A percentile compares a stretch with the other conserved stretches of the same genome.
Conservation (phyloP, 2,797 vertebrate genomes). For the Leptodactylus fallax region DNA sequence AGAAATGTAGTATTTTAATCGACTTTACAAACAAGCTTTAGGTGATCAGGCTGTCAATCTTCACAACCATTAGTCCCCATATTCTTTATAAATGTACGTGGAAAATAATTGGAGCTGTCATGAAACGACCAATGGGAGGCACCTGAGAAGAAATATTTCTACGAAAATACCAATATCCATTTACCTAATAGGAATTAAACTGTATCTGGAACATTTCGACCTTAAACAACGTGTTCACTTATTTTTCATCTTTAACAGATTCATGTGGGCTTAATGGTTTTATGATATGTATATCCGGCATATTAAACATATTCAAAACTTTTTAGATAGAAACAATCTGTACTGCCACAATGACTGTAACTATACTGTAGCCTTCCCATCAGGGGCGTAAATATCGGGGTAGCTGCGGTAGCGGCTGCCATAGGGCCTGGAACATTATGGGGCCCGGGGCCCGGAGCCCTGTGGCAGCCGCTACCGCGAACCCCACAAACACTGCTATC, state of each 20-base stretch:
- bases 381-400: too few relatives aligned
- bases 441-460: too few relatives aligned
- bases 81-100: neutral
- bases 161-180: neutral
- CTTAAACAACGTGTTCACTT: neutral
- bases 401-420: too few relatives aligned
- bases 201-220: neutral
- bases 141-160: neutral
- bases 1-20: neutral
- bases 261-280: neutral
- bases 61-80: neutral
- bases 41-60: slow-evolving; percentile 6
- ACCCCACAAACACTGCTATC: too few relatives aligned
- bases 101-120: slow-evolving; percentile 2
- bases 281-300: neutral
- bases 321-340: neutral
- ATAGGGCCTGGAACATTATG: too few relatives aligned
- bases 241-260: neutral
- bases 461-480: too few relatives aligned
- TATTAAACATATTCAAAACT: slow-evolving; percentile 3
- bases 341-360: neutral
- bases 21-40: neutral
- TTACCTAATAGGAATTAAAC: neutral
- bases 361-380: neutral
- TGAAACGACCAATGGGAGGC: neutral